Percentiles rank a stretch among this genome's conserved stretches.
Conservation (phyloP, 2,113 vertebrate species). For the Podarcis cretensis region DNA sequence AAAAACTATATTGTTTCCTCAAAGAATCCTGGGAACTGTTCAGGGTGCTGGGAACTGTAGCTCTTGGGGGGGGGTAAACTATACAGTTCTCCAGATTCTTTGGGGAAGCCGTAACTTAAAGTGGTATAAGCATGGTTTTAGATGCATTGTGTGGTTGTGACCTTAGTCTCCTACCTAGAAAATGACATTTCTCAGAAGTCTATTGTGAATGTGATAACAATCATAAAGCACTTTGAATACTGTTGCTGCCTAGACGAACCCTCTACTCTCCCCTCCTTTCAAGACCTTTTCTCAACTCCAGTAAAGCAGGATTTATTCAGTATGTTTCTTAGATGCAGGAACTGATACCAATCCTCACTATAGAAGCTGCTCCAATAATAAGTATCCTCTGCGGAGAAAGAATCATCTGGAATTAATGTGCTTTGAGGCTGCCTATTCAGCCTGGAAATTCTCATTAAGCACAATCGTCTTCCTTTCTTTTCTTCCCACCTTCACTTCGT, state of each 20-base stretch:
- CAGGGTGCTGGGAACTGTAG: too few species aligned
- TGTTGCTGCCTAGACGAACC: background rate
- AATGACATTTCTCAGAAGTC: background rate
- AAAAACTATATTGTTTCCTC: too few species aligned
- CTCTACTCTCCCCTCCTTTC: background rate
- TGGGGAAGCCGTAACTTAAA: too few species aligned
- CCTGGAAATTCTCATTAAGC: slow-evolving; percentile 23
- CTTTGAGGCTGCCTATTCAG: slow-evolving; percentile 20
- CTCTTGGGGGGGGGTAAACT: too few species aligned
- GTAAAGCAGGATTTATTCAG: background rate
- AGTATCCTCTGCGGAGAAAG: background rate
- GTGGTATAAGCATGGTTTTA: too few species aligned
- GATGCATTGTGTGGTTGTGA: too few species aligned
- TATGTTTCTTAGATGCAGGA: background rate
- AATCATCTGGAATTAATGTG: slow-evolving; percentile 9
- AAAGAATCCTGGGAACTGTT: too few species aligned
- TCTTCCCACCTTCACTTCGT: background rate
- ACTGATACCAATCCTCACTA: background rate
- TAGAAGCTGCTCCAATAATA: background rate
- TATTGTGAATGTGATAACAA: background rate
- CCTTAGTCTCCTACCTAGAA: background rate
- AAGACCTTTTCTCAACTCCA: background rate
- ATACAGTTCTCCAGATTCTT: too few species aligned
- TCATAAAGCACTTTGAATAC: background rate
- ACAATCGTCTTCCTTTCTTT: slow-evolving; percentile 23